These are phyloP conservation scores for Redunca redunca DNA, from an alignment of 2,113 vertebrate species.

Conservation along the genomic window DNA sequence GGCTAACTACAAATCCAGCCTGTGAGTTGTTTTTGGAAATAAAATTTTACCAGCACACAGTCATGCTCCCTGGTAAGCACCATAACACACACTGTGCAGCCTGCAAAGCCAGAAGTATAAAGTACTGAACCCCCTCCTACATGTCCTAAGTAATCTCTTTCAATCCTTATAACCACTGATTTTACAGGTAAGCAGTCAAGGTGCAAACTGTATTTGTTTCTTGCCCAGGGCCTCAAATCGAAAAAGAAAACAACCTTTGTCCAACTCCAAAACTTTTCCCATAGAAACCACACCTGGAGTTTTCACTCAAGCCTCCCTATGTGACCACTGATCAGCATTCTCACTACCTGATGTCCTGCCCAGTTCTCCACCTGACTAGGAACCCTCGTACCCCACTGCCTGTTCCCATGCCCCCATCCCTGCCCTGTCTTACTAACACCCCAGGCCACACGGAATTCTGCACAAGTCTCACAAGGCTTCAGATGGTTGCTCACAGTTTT, in stretches of 20 bases:
- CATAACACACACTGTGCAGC: neutral
- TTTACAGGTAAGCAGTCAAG: neutral
- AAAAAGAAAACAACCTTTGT: neutral
- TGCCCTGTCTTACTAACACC: too few species aligned
- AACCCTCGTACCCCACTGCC: neutral
- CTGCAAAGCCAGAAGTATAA: neutral
- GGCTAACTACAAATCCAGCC: neutral
- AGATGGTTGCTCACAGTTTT: fast-evolving
- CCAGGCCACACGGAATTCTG: neutral
- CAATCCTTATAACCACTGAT: neutral
- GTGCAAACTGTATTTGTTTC: neutral
- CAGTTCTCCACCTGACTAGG: neutral
- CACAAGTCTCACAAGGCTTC: neutral
- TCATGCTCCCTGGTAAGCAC: neutral
- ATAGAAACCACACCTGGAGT: neutral
- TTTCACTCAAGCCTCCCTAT: too few species aligned
- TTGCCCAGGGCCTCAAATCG: neutral
- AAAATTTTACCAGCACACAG: neutral
- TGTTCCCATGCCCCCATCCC: neutral
- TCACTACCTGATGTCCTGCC: neutral
- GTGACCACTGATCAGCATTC: neutral
- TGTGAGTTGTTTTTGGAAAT: neutral
- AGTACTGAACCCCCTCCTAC: neutral
- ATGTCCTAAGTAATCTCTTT: neutral
- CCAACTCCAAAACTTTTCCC: neutral